Base-by-base conservation (phyloP, 2,888 invertebrate species). In the Rhamnusium bicolor region DNA sequence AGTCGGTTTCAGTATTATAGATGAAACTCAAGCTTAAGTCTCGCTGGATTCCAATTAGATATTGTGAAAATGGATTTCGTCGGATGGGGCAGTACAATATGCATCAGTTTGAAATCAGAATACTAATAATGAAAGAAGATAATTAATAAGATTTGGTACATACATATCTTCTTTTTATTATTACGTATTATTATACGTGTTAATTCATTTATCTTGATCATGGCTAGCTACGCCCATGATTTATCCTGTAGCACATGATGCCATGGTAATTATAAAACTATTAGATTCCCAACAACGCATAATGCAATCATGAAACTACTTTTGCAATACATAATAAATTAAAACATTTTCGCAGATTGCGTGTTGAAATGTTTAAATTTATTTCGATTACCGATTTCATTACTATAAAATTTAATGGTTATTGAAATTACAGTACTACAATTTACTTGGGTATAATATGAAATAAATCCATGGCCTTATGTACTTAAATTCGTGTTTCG, bases 321-420 rank as follows among this genome's bases (percentile, higher is more conserved):
- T n/a, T n/a, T 5, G n/a, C 4, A 12, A n/a, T 12, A 40, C n/a
- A 40, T 4, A n/a, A 40, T 40, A 40, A n/a, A 40, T 40, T 40
- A 40, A 40, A 40, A 40, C 40, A 14, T 40, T 40, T 40, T 40
- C 40, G n/a, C n/a, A 40, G 40, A n/a, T 1, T 12, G 40, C n/a
- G n/a, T 40, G 40, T 40, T 40, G 40, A 40, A 40, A 40, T 40
- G n/a, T 40, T 40, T 40, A 40, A 10, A 40, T 40, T 40, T 40
- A 40, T 40, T 40, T 40, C 40, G 4, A 2, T 40, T n/a, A n/a
- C 40, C 29, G 8, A 2, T 32, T 29, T 32, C 58, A 32, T 16
- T 58, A 40, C 29, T 29, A 24, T 58, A 58, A 58, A 56, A 58
- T 58, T 32, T 58, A 12, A 58, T 58, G 58, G 58, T 58, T 18